Conservation (phyloP, 2,797 vertebrate genomes). For the Gila robusta region DNA sequence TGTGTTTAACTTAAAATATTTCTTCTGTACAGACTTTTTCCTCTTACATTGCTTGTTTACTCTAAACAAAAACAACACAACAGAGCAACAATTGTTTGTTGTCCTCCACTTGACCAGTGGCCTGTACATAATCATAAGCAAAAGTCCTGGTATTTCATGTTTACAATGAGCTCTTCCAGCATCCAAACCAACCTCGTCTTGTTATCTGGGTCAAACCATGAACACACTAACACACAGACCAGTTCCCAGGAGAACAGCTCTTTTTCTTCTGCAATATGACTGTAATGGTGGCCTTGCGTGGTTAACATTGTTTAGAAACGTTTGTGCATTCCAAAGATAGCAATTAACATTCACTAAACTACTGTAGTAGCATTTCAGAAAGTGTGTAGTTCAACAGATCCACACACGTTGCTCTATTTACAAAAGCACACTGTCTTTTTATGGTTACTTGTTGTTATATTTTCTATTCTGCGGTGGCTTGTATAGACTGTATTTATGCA, state of each 20-base stretch:
- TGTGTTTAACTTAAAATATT: not conserved
- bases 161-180: conserved; percentile 23
- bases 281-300: conserved; percentile 68
- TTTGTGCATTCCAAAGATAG: conserved; percentile 31
- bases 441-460: conserved; percentile 12
- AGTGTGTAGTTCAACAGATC: not conserved
- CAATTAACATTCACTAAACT: conserved; percentile 24
- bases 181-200: conserved; percentile 40
- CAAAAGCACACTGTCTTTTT: conserved; percentile 18
- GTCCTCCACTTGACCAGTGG: conserved; percentile 34
- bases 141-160: conserved; percentile 31
- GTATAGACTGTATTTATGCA: conserved; percentile 20
- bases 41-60: conserved; percentile 21
- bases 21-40: not conserved
- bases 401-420: conserved; percentile 20
- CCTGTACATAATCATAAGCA: conserved; percentile 40
- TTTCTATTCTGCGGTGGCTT: conserved; percentile 5
- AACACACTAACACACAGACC: conserved; percentile 25
- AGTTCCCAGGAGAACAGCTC: conserved; percentile 20
- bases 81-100: conserved; percentile 28
- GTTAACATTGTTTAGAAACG: conserved; percentile 32
- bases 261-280: conserved; percentile 61
- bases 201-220: conserved; percentile 70
- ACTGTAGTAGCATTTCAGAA: conserved; percentile 15
- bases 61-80: not conserved